Conservation (phyloP, 2,888 invertebrate genomes). For the Adelphocoris suturalis region DNA sequence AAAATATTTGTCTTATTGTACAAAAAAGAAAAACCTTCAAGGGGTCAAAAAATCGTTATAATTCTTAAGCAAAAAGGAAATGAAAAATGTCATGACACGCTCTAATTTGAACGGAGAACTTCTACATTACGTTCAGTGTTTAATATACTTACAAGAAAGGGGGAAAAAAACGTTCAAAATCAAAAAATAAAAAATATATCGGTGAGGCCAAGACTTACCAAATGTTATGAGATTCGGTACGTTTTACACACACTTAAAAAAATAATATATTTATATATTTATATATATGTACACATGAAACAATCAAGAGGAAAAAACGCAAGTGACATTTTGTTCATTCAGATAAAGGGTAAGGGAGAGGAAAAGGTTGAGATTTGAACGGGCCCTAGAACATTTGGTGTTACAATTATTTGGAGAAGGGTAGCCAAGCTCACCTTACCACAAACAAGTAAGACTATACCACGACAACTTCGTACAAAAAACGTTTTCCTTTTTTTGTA, state of each 20-base stretch:
- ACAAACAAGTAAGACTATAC: conserved; percentile 52
- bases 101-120: conserved; percentile 17
- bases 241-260: conserved; percentile 70
- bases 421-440: conserved; percentile 56
- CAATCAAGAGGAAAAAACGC: conserved; percentile 42
- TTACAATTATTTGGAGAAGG: conserved; percentile 61
- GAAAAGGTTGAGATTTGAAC: conserved; percentile 33
- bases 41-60: conserved; percentile 7
- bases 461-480: conserved; percentile 66
- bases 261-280: conserved; percentile 70
- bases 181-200: conserved; percentile 34
- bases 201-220: conserved; percentile 62
- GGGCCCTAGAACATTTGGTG: conserved; percentile 60
- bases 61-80: not conserved
- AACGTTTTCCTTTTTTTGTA: conserved; percentile 29
- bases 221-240: conserved; percentile 69
- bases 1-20: conserved; percentile 39
- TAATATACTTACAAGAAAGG: conserved; percentile 1
- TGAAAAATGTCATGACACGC: conserved; percentile 51
- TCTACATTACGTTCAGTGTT: not conserved
- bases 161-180: conserved; percentile 8
- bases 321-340: conserved; percentile 57
- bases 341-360: conserved; percentile 4
- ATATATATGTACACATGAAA: conserved; percentile 69
- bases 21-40: conserved; percentile 8